Conservation (phyloP, 2,113 vertebrate species). For the Chrysemys picta region DNA sequence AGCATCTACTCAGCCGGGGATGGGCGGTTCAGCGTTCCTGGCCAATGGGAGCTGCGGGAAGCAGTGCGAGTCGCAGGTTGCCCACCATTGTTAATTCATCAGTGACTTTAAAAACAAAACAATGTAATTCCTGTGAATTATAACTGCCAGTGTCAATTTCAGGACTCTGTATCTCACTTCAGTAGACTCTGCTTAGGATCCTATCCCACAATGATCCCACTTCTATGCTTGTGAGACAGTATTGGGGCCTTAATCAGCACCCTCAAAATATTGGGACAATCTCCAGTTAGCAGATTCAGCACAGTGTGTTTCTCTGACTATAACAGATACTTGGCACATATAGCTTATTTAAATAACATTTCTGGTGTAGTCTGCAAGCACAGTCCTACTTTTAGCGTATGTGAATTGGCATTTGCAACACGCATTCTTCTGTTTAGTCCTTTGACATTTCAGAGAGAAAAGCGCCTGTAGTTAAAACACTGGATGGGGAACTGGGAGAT, state of each 20-base stretch:
- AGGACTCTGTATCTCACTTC: slow-evolving; percentile 49
- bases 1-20: background rate
- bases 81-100: background rate
- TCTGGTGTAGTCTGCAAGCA: background rate
- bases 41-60: too few relatives aligned
- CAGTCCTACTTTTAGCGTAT: background rate
- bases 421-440: background rate
- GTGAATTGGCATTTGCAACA: background rate
- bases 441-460: background rate
- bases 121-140: slow-evolving; percentile 57
- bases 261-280: rapidly evolving
- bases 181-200: slow-evolving; percentile 13
- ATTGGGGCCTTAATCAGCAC: background rate
- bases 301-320: rapidly evolving
- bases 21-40: too few relatives aligned
- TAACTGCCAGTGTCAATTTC: slow-evolving; percentile 28
- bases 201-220: background rate
- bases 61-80: too few relatives aligned
- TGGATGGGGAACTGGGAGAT: background rate
- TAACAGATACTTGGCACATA: background rate
- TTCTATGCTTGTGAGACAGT: background rate
- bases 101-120: slow-evolving; percentile 31
- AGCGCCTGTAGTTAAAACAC: background rate
- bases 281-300: background rate
- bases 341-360: background rate